Evolutionary conservation across 92 coral and sea anemone genomes (phyloP), one percentile per base, ranked within the genome.

Genomic region (Zoanthus sansibaricus): DNA sequence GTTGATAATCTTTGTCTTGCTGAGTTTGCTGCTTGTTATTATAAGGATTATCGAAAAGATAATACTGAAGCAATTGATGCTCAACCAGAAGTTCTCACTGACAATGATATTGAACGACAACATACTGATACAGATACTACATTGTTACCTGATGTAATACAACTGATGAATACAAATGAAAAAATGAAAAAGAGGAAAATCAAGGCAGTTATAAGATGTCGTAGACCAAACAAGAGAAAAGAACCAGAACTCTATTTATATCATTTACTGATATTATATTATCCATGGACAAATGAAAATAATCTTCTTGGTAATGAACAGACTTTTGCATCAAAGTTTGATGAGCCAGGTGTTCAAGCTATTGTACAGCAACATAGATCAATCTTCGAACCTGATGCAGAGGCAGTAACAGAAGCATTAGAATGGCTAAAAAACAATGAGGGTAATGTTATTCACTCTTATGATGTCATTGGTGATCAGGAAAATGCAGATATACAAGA

Each of bases 71-170:
- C 82, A 59, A 20, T 30, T 52, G 82, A 77, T 77, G 42, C 66
- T 49, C 82, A 77, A 45, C 82, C 64, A 77, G 64, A 77, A 37
- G 82, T 77, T 59, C 69, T 77, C 44, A 77, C 82, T 11, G 66
- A 77, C 69, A 59, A 45, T 59, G 69, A 37, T 30, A 77, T n/a
- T n/a, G n/a, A n/a, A n/a, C n/a, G n/a, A n/a, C n/a, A n/a, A n/a
- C n/a, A n/a, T n/a, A n/a, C n/a, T n/a, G n/a, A n/a, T n/a, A n/a
- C n/a, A n/a, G n/a, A n/a, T n/a, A n/a, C n/a, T n/a, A n/a, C n/a
- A n/a, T 77, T 56, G 64, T 56, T 56, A 56, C 64, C 64, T 56
- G 0, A 56, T 56, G 17, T 56, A 56, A 56, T 56, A 56, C 64
- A 56, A 56, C 64, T 56, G 64, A 37, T 68, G 72, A 68, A 68